phyloP scores from a whole-genome alignment of 2,797 vertebrate genomes.

The Pangasius mekongensis region DNA sequence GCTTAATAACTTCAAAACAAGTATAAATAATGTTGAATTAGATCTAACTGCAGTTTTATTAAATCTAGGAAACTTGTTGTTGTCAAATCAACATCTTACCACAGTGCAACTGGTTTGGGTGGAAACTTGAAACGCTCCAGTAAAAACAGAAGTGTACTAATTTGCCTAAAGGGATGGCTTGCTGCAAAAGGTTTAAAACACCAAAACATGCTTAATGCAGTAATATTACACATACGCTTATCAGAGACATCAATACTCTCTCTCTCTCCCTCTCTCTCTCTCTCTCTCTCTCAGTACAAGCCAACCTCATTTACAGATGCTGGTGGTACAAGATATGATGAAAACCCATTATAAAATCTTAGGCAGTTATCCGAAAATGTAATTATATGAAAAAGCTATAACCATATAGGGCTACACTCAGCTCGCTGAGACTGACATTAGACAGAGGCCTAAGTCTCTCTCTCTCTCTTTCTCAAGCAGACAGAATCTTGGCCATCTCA shows the following conservation, averaged over 20 bases:
- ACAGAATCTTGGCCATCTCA: conserved; percentile 43
- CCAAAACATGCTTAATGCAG: background rate
- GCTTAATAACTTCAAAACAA: background rate
- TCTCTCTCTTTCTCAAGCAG: conserved; percentile 17
- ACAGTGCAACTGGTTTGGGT: background rate
- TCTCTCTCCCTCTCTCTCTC: background rate
- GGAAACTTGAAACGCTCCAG: conserved; percentile 1
- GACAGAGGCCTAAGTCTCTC: conserved; percentile 27
- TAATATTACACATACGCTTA: background rate
- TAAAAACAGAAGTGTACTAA: background rate
- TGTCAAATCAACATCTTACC: background rate
- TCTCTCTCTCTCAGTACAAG: background rate
- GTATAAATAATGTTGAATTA: background rate
- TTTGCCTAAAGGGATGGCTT: background rate
- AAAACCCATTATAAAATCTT: conserved; percentile 1
- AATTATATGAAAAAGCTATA: background rate
- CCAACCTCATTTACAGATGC: background rate
- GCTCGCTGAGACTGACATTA: conserved; percentile 27
- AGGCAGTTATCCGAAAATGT: conserved; percentile 12
- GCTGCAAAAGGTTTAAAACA: background rate
- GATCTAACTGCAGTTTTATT: background rate
- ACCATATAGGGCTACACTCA: background rate
- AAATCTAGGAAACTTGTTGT: background rate
- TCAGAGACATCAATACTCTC: background rate
- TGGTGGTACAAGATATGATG: background rate